Base-by-base conservation (phyloP, 1,140 invertebrate genomes). In the Pantala flavescens region DNA sequence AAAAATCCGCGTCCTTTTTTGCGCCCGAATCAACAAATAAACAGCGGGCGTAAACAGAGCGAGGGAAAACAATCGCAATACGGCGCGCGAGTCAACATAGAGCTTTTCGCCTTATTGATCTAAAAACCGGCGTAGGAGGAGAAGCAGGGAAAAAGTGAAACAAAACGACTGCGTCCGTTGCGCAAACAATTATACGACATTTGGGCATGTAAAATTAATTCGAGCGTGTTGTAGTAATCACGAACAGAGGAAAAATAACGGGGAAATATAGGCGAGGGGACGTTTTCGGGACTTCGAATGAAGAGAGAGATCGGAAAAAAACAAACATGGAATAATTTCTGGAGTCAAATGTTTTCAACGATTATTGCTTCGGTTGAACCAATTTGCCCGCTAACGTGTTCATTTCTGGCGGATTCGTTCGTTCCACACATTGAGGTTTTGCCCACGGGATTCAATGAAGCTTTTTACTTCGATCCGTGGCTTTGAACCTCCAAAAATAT, bases 1-100 rank as follows among this genome's bases (percentile, higher is more conserved):
- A 63, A 63, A 63, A 63, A 63, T 63, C 49, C 49, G 49, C 5
- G 49, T 63, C 49, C 3, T 63, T 63, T 63, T 63, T 63, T 63
- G 49, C 49, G n/a, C 49, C n/a, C 49, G 49, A 63, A 63, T 63
- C 49, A 63, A 63, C 49, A 63, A 63, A 63, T 63, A 21, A 63
- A 63, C 49, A 21, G 16, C 49, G 16, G 49, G 12, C 49, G 49
- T 63, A 63, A 63, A 63, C 49, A 63, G 49, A 63, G n/a, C 9
- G 12, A 19, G 49, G 49, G 49, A 63, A 63, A 63, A 63, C 49
- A 63, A 63, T 19, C 49, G 49, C 49, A 63, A 16, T 19, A 63
- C 49, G 49, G 16, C 5, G 49, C 5, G 49, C 49, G 16, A 16
- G n/a, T 19, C 16, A 16, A 63, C 16, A 63, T 63, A 19, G 16